Evolutionary conservation across 1,140 invertebrate genomes (phyloP).

Genomic region (Zeugodacus cucurbitae): DNA sequence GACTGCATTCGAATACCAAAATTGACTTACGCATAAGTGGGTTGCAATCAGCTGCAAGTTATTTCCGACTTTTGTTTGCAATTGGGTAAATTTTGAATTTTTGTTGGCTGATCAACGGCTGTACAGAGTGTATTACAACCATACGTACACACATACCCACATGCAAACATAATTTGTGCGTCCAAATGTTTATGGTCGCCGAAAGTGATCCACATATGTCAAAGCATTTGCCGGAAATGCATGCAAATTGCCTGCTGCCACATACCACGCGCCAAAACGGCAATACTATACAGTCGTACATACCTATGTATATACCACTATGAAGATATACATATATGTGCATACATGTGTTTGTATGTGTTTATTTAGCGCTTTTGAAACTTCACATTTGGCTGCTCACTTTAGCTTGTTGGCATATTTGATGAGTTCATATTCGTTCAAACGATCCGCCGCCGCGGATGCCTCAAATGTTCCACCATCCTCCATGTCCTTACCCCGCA

Average conservation of each 20-base stretch:
- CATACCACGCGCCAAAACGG: conserved; percentile 11
- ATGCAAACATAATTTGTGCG: neutral
- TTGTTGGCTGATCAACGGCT: neutral
- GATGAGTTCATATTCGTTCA: conserved; percentile 36
- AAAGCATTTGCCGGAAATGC: neutral
- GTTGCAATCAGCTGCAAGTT: neutral
- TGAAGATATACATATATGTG: too few relatives aligned
- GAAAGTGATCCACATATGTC: conserved; percentile 34
- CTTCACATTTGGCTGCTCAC: conserved; percentile 18
- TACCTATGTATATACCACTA: neutral
- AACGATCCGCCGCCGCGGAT: neutral
- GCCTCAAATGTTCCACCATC: neutral
- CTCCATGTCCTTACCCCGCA: neutral
- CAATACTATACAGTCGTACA: neutral
- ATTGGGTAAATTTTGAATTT: neutral
- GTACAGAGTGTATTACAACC: too few relatives aligned
- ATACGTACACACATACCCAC: too few relatives aligned
- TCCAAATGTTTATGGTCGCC: neutral
- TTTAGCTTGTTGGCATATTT: neutral
- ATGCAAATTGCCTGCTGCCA: conserved; percentile 16
- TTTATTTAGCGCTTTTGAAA: conserved; percentile 31
- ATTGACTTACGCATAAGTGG: neutral
- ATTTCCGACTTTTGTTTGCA: neutral
- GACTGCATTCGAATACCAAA: neutral
- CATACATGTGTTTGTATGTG: too few relatives aligned